These are phyloP conservation scores for Ardeotis arabs DNA, from an alignment of 2,113 vertebrate genomes.

Conservation along the genomic window DNA sequence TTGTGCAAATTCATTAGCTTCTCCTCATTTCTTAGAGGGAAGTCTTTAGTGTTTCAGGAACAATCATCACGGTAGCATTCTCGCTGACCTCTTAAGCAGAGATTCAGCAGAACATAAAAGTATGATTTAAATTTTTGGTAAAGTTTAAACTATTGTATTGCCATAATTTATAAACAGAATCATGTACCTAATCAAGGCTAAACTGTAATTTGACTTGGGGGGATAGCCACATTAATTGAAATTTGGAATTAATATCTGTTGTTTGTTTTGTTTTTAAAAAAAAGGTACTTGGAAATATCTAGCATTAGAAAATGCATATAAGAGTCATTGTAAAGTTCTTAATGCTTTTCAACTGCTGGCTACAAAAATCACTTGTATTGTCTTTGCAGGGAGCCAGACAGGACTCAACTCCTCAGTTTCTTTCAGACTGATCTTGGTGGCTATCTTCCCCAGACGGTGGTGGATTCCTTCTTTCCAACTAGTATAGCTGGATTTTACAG, in stretches of 20 bases:
- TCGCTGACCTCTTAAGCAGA: background rate
- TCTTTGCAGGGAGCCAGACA: slow-evolving; percentile 83
- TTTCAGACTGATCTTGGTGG: slow-evolving; percentile 96
- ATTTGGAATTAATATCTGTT: background rate
- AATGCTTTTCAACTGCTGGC: background rate
- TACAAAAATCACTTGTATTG: background rate
- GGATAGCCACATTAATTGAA: background rate
- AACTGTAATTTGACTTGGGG: background rate
- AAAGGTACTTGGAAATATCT: background rate
- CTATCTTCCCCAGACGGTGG: slow-evolving; percentile 87
- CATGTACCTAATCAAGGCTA: background rate
- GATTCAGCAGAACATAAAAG: background rate
- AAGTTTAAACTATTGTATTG: background rate
- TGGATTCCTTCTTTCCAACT: slow-evolving; percentile 93
- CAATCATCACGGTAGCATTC: background rate
- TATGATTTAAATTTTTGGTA: background rate
- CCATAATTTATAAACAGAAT: background rate
- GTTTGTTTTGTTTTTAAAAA: background rate
- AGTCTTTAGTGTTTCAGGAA: background rate
- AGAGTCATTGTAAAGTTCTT: background rate
- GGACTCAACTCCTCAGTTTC: slow-evolving; percentile 86
- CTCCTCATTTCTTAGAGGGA: background rate
- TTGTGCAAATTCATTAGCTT: background rate
- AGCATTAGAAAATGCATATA: background rate
- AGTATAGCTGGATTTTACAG: slow-evolving; percentile 89